phyloP scores from a whole-genome alignment of 2,888 invertebrate genomes.

The Dasypogon diadema region DNA sequence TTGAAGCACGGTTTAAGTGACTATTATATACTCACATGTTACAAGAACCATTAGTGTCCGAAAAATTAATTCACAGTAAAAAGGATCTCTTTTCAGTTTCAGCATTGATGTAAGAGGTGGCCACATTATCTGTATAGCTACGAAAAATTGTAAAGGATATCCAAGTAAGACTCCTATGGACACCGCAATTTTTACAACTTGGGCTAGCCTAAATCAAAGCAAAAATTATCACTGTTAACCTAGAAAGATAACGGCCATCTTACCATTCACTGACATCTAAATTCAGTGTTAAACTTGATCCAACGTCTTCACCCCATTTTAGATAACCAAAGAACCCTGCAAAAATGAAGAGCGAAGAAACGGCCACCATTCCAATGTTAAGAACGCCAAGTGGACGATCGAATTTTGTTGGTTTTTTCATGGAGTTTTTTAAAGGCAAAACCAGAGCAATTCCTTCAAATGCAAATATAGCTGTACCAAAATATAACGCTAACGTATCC shows the following conservation, averaged over 20 bases:
- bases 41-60: slow-evolving; percentile 80
- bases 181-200: slow-evolving; percentile 86
- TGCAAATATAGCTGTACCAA: slow-evolving; percentile 95
- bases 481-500: slow-evolving; percentile 83
- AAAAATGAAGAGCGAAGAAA: slow-evolving; percentile 81
- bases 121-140: slow-evolving; percentile 92
- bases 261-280: slow-evolving; percentile 70
- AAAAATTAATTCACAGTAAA: slow-evolving; percentile 77
- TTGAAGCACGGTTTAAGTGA: too few relatives aligned
- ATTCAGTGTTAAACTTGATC: slow-evolving; percentile 91
- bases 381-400: slow-evolving; percentile 85
- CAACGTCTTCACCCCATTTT: slow-evolving; percentile 84
- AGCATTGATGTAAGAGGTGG: slow-evolving; percentile 74
- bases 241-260: neutral
- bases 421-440: slow-evolving; percentile 93
- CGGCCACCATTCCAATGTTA: slow-evolving; percentile 88
- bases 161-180: slow-evolving; percentile 88
- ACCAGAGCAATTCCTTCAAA: slow-evolving; percentile 97
- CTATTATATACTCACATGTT: slow-evolving; percentile 78
- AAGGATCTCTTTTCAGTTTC: slow-evolving; percentile 72
- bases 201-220: slow-evolving; percentile 81
- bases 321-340: slow-evolving; percentile 91
- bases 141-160: slow-evolving; percentile 95
- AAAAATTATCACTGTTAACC: too few relatives aligned
- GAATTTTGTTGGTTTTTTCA: slow-evolving; percentile 84